phyloP scores from a whole-genome alignment of 2,797 vertebrate species.

The Sebastes miniatus region DNA sequence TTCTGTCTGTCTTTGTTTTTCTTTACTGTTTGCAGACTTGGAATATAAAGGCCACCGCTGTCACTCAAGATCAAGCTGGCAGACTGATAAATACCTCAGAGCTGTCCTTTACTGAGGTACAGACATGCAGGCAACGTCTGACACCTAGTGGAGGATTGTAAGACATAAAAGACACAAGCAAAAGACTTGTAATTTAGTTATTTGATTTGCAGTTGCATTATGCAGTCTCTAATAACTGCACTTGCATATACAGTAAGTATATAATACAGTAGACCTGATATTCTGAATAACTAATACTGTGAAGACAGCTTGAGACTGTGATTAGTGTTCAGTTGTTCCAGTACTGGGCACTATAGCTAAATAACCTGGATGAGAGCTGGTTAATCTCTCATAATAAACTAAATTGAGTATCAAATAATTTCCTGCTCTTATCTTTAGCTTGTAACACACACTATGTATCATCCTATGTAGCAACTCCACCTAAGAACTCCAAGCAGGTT shows the following conservation, averaged over 20 bases:
- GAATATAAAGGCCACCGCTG: neutral
- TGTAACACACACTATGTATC: neutral
- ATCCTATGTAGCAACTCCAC: neutral
- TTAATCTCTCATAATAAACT: neutral
- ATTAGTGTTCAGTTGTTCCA: neutral
- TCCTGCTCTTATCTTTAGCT: neutral
- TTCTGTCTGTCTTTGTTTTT: slow-evolving; percentile 34
- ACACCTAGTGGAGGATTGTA: slow-evolving; percentile 67
- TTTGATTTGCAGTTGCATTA: neutral
- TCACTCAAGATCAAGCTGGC: slow-evolving; percentile 4
- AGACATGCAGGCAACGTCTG: slow-evolving; percentile 36
- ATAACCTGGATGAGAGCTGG: neutral
- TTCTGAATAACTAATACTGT: neutral
- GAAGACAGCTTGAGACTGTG: neutral
- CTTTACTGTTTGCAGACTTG: neutral
- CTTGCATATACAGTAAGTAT: neutral
- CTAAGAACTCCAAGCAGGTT: neutral
- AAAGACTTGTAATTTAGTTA: neutral
- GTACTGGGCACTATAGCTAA: neutral
- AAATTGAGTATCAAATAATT: rapidly evolving
- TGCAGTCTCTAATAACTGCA: neutral
- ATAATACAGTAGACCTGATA: neutral
- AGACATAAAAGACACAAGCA: too few relatives aligned
- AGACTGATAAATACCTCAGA: neutral
- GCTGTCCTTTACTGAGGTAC: neutral